These are phyloP conservation scores for Drosophila watanabei DNA, from an alignment of 1,140 invertebrate species.

Conservation along the genomic window DNA sequence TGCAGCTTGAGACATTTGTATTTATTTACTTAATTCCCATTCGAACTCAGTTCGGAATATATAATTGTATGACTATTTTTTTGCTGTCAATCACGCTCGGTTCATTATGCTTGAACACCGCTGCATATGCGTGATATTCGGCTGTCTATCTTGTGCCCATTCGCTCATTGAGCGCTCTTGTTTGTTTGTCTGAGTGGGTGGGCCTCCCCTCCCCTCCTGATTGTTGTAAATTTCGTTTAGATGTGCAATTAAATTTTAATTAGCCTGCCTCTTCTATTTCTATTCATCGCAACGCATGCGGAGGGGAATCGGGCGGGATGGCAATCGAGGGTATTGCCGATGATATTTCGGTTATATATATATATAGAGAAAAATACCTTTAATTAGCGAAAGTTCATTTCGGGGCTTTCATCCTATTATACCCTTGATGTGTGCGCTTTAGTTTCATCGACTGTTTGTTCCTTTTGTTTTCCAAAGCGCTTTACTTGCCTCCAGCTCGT, in stretches of 20 bases:
- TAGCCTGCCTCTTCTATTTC: slow-evolving; percentile 63
- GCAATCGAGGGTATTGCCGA: slow-evolving; percentile 22
- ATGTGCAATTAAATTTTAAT: slow-evolving; percentile 82
- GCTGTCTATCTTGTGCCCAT: slow-evolving; percentile 31
- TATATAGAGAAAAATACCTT: slow-evolving; percentile 52
- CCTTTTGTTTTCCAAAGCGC: slow-evolving; percentile 19
- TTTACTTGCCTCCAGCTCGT: slow-evolving; percentile 34
- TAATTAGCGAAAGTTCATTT: slow-evolving; percentile 56
- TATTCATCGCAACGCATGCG: slow-evolving; percentile 1
- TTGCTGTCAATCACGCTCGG: slow-evolving; percentile 14
- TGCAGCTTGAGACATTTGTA: neutral
- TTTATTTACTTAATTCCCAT: neutral
- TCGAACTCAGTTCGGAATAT: neutral
- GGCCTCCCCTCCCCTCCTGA: slow-evolving; percentile 35
- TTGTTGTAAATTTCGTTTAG: slow-evolving; percentile 80
- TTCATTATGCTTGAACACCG: slow-evolving; percentile 25
- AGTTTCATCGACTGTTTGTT: slow-evolving; percentile 18
- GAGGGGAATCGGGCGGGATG: neutral
- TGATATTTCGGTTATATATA: slow-evolving; percentile 38
- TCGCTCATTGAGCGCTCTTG: slow-evolving; percentile 21
- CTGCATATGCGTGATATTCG: slow-evolving; percentile 60
- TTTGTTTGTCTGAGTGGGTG: slow-evolving; percentile 23
- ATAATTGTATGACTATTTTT: slow-evolving; percentile 5
- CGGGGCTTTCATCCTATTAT: slow-evolving; percentile 48
- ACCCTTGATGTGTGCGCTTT: slow-evolving; percentile 55